Percentiles rank a stretch among this genome's conserved stretches.
phyloP scores from a whole-genome alignment of 2,888 invertebrate species.

The Ceramica pisi region DNA sequence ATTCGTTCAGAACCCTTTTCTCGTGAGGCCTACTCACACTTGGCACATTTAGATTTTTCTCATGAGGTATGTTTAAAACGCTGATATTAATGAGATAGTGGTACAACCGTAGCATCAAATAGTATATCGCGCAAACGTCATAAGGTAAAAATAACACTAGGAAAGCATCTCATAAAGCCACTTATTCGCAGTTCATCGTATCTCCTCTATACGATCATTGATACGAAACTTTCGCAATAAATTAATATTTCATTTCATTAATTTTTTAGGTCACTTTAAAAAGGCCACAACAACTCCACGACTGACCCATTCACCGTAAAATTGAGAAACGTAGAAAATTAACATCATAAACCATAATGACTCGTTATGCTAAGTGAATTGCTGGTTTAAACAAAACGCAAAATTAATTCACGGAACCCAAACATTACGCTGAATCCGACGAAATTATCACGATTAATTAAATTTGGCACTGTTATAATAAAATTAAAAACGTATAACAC shows the following conservation, averaged over 20 bases:
- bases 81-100: background rate
- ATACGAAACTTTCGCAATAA: background rate
- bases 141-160: background rate
- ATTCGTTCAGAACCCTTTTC: no score
- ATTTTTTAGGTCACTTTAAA: background rate
- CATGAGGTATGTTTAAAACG: no score
- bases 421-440: constrained; percentile 59
- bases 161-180: no score
- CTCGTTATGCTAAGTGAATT: constrained; percentile 63
- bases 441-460: constrained; percentile 65
- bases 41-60: no score
- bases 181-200: no score
- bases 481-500: constrained; percentile 66
- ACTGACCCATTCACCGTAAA: background rate
- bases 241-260: background rate
- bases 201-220: background rate
- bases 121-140: no score
- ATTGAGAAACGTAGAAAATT: constrained; percentile 43
- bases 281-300: background rate
- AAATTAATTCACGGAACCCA: constrained; percentile 62
- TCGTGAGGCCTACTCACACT: no score
- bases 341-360: constrained; percentile 56
- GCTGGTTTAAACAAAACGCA: constrained; percentile 64
- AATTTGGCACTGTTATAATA: constrained; percentile 64
- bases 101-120: no score